Percentiles rank a stretch among this genome's conserved stretches.
Evolutionary conservation across 2,797 vertebrate genomes (phyloP).

Genomic region (Erpetoichthys calabaricus): DNA sequence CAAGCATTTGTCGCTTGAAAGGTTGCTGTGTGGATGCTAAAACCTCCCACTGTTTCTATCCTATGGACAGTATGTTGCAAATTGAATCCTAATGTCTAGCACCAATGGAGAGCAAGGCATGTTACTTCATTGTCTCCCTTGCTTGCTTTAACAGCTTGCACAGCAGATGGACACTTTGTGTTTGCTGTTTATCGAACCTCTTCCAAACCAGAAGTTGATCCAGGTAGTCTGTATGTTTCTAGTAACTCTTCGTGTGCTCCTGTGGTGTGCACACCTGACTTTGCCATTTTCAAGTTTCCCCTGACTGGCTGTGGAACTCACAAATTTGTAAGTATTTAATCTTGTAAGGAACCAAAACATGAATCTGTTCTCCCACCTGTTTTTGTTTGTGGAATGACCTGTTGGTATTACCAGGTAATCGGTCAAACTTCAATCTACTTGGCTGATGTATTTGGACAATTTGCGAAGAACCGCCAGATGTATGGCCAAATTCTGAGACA

Average conservation of each 20-base stretch:
- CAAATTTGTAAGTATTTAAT: slow-evolving; percentile 35
- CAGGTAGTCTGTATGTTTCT: slow-evolving; percentile 33
- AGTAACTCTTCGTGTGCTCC: slow-evolving; percentile 42
- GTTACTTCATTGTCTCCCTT: no score
- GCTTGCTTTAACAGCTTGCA: slow-evolving; percentile 47
- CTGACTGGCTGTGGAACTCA: slow-evolving; percentile 50
- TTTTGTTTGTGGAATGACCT: no score
- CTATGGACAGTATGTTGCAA: slow-evolving; percentile 44
- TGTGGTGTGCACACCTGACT: slow-evolving; percentile 33
- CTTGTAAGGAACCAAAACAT: no score
- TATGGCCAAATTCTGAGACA: slow-evolving; percentile 57
- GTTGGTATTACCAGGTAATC: slow-evolving; percentile 28
- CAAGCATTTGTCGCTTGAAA: slow-evolving; percentile 35
- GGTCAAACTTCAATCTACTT: slow-evolving; percentile 49
- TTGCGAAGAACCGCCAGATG: slow-evolving; percentile 41
- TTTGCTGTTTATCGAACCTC: slow-evolving; percentile 48
- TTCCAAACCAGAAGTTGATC: slow-evolving; percentile 43
- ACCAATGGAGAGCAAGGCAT: no score
- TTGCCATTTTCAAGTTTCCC: slow-evolving; percentile 54
- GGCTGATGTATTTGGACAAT: slow-evolving; percentile 43
- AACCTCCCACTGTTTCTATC: slow-evolving; percentile 45
- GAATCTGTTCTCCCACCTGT: no score
- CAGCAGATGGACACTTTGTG: slow-evolving; percentile 54
- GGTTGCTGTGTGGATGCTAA: slow-evolving; percentile 49
- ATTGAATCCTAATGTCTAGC: no score